A percentile compares a stretch with the other conserved stretches of the same genome.
Conservation (phyloP, 2,797 vertebrate species). For the Holocentrus rufus region DNA sequence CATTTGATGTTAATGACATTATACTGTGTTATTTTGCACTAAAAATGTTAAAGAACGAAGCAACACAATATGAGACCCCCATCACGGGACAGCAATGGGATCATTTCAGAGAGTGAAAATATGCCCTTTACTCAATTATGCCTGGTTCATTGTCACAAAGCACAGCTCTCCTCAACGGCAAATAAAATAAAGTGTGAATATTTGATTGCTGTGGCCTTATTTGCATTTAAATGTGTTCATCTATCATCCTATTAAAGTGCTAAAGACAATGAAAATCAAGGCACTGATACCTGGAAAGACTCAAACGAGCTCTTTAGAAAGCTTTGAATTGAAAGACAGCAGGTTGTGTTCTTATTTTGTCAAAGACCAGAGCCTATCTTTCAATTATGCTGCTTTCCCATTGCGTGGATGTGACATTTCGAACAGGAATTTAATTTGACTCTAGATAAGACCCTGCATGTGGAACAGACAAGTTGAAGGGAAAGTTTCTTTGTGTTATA, state of each 20-base stretch:
- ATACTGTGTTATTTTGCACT: constrained; percentile 40
- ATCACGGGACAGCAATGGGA: constrained; percentile 25
- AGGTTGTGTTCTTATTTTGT: constrained; percentile 15
- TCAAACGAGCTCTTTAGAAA: constrained; percentile 25
- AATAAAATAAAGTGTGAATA: constrained; percentile 19
- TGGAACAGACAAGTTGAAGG: background rate
- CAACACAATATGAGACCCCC: constrained; percentile 38
- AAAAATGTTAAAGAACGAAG: constrained; percentile 45
- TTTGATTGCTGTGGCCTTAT: constrained; percentile 51
- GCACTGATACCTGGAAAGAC: constrained; percentile 19
- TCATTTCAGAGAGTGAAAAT: constrained; percentile 39
- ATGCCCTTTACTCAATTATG: constrained; percentile 55
- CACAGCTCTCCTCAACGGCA: constrained; percentile 10
- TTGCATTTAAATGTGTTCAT: constrained; percentile 74
- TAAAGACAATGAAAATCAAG: constrained; percentile 39
- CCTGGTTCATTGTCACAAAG: constrained; percentile 1
- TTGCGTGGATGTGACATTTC: constrained; percentile 54
- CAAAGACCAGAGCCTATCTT: constrained; percentile 43
- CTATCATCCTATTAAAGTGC: constrained; percentile 45
- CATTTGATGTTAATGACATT: constrained; percentile 41
- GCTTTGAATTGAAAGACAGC: constrained; percentile 24
- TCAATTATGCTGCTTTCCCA: constrained; percentile 33
- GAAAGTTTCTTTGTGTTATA: background rate
- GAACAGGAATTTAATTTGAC: constrained; percentile 42
- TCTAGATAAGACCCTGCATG: constrained; percentile 23